phyloP scores from a whole-genome alignment of 2,797 vertebrate species.

The Phoebastria nigripes region DNA sequence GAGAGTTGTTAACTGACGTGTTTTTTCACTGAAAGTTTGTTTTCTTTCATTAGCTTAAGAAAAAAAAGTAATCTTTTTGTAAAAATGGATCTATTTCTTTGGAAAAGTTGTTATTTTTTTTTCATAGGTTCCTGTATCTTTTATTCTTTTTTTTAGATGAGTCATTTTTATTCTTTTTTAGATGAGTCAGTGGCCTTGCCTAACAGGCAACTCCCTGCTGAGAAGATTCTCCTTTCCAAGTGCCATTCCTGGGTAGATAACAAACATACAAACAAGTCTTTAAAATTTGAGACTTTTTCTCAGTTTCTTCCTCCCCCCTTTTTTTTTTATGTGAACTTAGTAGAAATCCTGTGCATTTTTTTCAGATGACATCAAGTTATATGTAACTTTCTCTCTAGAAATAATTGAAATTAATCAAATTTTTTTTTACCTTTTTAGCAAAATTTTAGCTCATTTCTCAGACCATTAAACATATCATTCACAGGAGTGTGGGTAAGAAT shows the following conservation, averaged over 20 bases:
- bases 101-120: background rate
- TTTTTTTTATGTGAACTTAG: background rate
- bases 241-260: background rate
- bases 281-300: background rate
- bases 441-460: background rate
- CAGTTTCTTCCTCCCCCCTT: rapidly evolving
- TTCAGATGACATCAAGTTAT: background rate
- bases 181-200: background rate
- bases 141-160: background rate
- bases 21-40: background rate
- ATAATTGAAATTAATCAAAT: background rate
- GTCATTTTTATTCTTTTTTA: background rate
- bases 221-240: background rate
- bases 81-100: background rate
- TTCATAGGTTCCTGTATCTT: background rate
- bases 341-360: background rate
- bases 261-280: background rate
- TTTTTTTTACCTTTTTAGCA: background rate
- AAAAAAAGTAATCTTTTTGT: background rate
- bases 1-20: background rate
- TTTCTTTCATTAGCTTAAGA: background rate
- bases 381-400: background rate
- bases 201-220: background rate
- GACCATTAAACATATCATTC: background rate
- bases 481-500: background rate